A percentile compares a stretch with the other conserved stretches of the same genome.
Evolutionary conservation across 2,113 vertebrate species (phyloP).

Genomic region (Perca schrenkii): DNA sequence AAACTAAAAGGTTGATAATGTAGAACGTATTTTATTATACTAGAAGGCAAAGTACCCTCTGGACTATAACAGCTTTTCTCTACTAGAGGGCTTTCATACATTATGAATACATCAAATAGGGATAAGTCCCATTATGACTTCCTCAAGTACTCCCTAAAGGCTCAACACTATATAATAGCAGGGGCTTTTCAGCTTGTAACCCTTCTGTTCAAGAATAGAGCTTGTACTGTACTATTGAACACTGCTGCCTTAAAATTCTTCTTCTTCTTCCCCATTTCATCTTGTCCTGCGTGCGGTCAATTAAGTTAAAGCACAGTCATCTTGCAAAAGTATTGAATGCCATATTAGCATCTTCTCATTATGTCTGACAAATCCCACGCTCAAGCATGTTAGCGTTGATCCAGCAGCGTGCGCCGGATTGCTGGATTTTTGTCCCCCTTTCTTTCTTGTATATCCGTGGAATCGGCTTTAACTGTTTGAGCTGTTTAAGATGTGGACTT

Average conservation of each 20-base stretch:
- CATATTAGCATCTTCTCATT: slow-evolving; percentile 60
- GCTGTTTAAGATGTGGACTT: slow-evolving; percentile 73
- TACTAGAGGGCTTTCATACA: slow-evolving; percentile 72
- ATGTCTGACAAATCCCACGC: slow-evolving; percentile 63
- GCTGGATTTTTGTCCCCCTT: neutral
- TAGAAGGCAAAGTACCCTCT: slow-evolving; percentile 63
- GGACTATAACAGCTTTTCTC: slow-evolving; percentile 70
- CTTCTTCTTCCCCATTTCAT: slow-evolving; percentile 49
- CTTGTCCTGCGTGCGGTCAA: slow-evolving; percentile 53
- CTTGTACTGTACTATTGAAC: slow-evolving; percentile 17
- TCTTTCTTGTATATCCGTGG: slow-evolving; percentile 60
- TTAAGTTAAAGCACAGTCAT: slow-evolving; percentile 56
- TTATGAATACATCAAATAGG: slow-evolving; percentile 77
- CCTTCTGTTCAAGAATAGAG: slow-evolving; percentile 57
- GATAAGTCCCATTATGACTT: slow-evolving; percentile 79
- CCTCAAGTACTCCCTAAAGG: slow-evolving; percentile 75
- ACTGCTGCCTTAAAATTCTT: slow-evolving; percentile 58
- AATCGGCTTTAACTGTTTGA: slow-evolving; percentile 78
- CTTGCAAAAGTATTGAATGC: slow-evolving; percentile 56
- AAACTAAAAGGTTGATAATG: slow-evolving; percentile 56
- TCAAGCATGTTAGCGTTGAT: slow-evolving; percentile 58
- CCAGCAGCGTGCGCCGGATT: slow-evolving; percentile 35
- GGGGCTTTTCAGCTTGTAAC: slow-evolving; percentile 71
- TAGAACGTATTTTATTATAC: slow-evolving; percentile 68
- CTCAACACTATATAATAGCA: slow-evolving; percentile 72